Conservation (phyloP, 1,140 invertebrate species). For the Zaprionus lachaisei region DNA sequence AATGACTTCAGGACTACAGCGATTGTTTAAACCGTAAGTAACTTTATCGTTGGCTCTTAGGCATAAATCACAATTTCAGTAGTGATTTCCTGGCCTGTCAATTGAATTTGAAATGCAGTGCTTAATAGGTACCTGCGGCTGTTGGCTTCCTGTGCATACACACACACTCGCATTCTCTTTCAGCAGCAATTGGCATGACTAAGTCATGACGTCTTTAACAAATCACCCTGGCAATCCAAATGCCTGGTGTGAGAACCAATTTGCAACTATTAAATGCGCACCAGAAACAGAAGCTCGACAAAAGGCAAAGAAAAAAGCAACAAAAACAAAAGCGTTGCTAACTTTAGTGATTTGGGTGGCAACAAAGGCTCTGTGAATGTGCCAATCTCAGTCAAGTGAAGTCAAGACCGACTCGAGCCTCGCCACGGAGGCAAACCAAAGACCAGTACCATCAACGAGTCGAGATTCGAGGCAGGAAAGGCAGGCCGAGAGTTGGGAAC, state of each 20-base stretch:
- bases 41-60: background rate
- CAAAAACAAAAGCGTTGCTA: conserved; percentile 41
- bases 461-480: conserved; percentile 22
- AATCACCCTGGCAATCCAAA: conserved; percentile 64
- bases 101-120: background rate
- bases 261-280: conserved; percentile 76
- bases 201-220: conserved; percentile 35
- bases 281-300: conserved; percentile 65
- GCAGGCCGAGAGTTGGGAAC: background rate
- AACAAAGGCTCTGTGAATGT: conserved; percentile 62
- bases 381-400: conserved; percentile 31
- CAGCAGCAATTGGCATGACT: conserved; percentile 37
- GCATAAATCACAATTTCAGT: conserved; percentile 5
- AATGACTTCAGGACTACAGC: background rate
- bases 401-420: conserved; percentile 6
- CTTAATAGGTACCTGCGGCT: conserved; percentile 25
- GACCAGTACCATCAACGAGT: conserved; percentile 9
- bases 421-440: conserved; percentile 7
- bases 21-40: background rate
- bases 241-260: conserved; percentile 74
- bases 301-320: conserved; percentile 12
- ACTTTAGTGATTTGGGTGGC: conserved; percentile 52
- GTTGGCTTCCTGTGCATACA: conserved; percentile 2
- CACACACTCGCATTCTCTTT: background rate
- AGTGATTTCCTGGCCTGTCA: conserved; percentile 2